These are phyloP conservation scores for Ochlodes sylvanus DNA, from an alignment of 2,888 invertebrate genomes.

Conservation along the genomic window DNA sequence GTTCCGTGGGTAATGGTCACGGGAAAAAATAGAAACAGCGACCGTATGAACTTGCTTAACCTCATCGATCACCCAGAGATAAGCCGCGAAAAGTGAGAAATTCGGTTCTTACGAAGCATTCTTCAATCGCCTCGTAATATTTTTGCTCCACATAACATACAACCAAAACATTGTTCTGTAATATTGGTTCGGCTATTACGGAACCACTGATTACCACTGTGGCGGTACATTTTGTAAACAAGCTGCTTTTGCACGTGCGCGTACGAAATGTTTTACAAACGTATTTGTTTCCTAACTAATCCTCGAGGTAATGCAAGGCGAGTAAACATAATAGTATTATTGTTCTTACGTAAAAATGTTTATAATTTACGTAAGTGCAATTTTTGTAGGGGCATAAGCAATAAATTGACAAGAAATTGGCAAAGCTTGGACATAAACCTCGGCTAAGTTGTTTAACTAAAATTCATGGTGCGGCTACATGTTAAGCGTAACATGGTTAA, in stretches of 20 bases:
- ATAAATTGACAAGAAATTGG: too few species aligned
- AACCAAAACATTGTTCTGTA: not conserved
- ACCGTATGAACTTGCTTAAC: too few species aligned
- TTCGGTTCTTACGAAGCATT: not conserved
- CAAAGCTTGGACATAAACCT: too few species aligned
- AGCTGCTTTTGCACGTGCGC: constrained; percentile 14
- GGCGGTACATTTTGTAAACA: constrained; percentile 17
- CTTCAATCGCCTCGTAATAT: not conserved
- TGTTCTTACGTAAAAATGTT: not conserved
- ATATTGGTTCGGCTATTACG: constrained; percentile 5
- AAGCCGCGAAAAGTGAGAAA: too few species aligned
- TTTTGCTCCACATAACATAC: constrained; percentile 1
- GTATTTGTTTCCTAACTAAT: constrained; percentile 2
- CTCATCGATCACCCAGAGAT: too few species aligned
- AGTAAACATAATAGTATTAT: not conserved
- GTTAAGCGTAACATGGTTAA: too few species aligned
- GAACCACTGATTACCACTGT: constrained; percentile 7
- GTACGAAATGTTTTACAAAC: constrained; percentile 10
- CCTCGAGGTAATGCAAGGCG: not conserved
- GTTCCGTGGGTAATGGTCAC: too few species aligned
- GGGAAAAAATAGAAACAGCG: too few species aligned
- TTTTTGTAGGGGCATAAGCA: too few species aligned
- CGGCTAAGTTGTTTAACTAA: too few species aligned
- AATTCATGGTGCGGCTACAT: too few species aligned
- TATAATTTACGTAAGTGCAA: not conserved